Percentiles rank a stretch among this genome's conserved stretches.
These are phyloP conservation scores for Sturmia bella DNA, from an alignment of 2,888 invertebrate genomes.

Conservation along the genomic window DNA sequence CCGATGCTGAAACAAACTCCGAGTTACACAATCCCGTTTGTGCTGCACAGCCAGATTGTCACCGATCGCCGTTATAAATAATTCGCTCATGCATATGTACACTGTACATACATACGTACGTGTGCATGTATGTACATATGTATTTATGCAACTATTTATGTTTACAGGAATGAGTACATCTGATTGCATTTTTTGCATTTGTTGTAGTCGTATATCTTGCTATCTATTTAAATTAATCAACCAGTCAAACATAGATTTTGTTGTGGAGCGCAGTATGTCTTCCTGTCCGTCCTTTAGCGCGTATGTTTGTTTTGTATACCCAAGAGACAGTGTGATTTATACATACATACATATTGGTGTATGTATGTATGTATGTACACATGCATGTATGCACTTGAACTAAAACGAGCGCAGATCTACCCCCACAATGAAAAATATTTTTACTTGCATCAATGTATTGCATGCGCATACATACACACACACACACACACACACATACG, in stretches of 20 bases:
- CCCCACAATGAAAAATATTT: no score
- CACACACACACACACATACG: no score
- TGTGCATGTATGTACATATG: neutral
- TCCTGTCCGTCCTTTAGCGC: conserved; percentile 59
- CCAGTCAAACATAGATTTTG: conserved; percentile 63
- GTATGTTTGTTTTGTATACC: conserved; percentile 58
- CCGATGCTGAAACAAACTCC: no score
- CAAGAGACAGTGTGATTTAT: conserved; percentile 67
- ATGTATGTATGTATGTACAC: neutral
- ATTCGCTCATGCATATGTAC: no score
- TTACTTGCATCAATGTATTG: no score
- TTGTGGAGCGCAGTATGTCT: conserved; percentile 63
- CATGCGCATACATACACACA: no score
- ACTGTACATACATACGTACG: neutral
- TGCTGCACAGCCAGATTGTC: neutral
- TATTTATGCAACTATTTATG: neutral
- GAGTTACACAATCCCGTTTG: neutral
- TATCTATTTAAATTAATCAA: conserved; percentile 66
- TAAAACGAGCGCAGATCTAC: no score
- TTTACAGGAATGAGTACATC: conserved; percentile 8
- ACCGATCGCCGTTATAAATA: no score
- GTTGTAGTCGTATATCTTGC: conserved; percentile 49
- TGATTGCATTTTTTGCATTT: conserved; percentile 27
- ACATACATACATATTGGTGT: neutral
- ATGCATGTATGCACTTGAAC: neutral